These are phyloP conservation scores for Tachypleus tridentatus DNA, from an alignment of 1,140 invertebrate species.

Conservation along the genomic window DNA sequence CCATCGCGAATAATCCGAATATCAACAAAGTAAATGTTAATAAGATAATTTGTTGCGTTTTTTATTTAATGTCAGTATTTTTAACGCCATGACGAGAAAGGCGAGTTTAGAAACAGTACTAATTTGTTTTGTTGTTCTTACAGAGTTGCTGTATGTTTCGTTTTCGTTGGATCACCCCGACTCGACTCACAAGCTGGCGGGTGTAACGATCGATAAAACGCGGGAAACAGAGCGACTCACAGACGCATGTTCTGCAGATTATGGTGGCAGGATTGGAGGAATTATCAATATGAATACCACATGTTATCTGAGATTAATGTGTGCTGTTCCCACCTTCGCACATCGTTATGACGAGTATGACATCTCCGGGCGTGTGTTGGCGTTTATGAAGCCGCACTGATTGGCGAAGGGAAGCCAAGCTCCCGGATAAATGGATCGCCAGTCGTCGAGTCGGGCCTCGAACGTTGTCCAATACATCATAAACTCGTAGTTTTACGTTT, in stretches of 20 bases:
- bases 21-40: background rate
- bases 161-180: background rate
- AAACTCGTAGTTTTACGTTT: no score
- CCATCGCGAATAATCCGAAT: background rate
- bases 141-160: no score
- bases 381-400: no score
- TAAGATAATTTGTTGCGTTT: background rate
- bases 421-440: no score
- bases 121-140: background rate
- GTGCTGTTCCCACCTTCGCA: no score
- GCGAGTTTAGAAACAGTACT: background rate
- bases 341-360: no score
- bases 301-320: slow-evolving; percentile 8
- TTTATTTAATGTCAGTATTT: background rate
- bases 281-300: slow-evolving; percentile 11
- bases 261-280: background rate
- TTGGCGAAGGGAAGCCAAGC: no score
- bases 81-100: background rate
- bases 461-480: no score
- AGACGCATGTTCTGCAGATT: background rate
- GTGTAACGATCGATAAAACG: background rate
- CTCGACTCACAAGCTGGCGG: background rate
- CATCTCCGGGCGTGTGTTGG: no score
- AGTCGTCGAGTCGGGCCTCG: no score
- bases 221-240: background rate